Evolutionary conservation across 92 coral and sea anemone species (phyloP).

Genomic region (Umimayanthus chanpuru): DNA sequence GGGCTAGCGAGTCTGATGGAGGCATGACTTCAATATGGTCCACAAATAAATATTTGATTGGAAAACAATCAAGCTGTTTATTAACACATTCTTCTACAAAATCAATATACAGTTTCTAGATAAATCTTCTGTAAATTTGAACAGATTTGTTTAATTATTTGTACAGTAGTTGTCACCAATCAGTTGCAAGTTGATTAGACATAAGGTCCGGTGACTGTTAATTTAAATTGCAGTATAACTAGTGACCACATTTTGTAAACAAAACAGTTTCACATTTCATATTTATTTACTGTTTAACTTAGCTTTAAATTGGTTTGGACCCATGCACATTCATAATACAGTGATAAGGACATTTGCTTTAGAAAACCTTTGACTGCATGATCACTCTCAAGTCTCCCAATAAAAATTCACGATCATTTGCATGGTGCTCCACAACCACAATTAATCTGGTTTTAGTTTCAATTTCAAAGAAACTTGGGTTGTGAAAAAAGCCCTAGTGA

Average conservation of each 20-base stretch:
- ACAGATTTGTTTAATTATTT: background rate
- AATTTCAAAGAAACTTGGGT: no score
- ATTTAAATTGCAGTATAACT: background rate
- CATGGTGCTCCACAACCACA: no score
- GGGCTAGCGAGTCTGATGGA: no score
- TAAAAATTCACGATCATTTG: no score
- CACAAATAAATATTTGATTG: background rate
- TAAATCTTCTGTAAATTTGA: background rate
- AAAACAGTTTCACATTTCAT: background rate
- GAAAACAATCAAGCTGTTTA: conserved; percentile 16
- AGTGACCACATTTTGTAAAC: background rate
- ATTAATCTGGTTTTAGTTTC: no score
- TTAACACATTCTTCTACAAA: background rate
- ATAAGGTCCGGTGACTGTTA: background rate
- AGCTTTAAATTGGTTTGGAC: no score
- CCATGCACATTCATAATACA: no score
- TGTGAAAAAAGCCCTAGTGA: no score
- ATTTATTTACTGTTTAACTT: no score
- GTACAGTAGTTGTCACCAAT: background rate
- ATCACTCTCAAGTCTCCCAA: no score
- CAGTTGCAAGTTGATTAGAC: background rate
- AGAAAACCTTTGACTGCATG: no score
- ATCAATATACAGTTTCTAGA: background rate
- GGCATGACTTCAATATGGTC: background rate
- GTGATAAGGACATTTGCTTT: no score